Evolutionary conservation across 1,140 invertebrate species (phyloP).

Genomic region (Cotesia typhae): DNA sequence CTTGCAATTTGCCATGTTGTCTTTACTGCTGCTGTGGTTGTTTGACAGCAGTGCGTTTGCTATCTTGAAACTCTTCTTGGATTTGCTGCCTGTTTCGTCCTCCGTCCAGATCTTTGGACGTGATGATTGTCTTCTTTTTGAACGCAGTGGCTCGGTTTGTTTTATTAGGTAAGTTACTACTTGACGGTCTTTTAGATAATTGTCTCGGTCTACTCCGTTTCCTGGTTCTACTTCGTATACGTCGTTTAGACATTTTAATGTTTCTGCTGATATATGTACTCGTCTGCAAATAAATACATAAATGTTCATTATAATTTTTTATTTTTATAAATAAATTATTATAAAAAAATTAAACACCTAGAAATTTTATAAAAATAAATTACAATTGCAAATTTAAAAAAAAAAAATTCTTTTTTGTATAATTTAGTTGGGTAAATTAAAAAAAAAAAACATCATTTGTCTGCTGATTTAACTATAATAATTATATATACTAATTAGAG

Average conservation of each 20-base stretch:
- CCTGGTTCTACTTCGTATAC: constrained; percentile 94
- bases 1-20: constrained; percentile 56
- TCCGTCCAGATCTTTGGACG: constrained; percentile 68
- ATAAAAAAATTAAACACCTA: too few species aligned
- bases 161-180: constrained; percentile 95
- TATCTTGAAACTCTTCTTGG: constrained; percentile 61
- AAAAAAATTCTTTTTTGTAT: too few species aligned
- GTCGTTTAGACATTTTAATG: constrained; percentile 83
- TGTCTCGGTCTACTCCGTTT: constrained; percentile 83
- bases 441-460: too few species aligned
- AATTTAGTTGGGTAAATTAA: too few species aligned
- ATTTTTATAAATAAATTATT: too few species aligned
- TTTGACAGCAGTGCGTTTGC: constrained; percentile 57
- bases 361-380: too few species aligned
- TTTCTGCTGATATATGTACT: constrained; percentile 90
- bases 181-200: constrained; percentile 85
- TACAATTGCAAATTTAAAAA: too few species aligned
- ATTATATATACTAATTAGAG: too few species aligned
- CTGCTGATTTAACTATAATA: too few species aligned
- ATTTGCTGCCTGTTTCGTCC: constrained; percentile 62
- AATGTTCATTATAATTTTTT: neutral
- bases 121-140: constrained; percentile 67
- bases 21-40: constrained; percentile 32
- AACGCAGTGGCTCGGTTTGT: constrained; percentile 77
- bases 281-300: constrained; percentile 68